phyloP scores from a whole-genome alignment of 2,888 invertebrate genomes.

The Leistus spinibarbis region DNA sequence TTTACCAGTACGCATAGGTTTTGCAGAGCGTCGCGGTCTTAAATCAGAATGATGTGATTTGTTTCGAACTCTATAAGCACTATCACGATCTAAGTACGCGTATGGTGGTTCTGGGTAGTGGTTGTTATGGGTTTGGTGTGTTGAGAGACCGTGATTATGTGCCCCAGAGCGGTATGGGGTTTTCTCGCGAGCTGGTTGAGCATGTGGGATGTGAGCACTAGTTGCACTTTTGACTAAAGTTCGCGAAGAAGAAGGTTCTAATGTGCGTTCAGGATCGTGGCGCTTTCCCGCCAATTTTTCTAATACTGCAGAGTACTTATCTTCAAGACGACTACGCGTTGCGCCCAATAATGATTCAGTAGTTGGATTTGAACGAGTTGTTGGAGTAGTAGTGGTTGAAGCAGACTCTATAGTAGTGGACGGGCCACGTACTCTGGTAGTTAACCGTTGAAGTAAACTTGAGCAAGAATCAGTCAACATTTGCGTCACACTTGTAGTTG shows the following conservation, averaged over 20 bases:
- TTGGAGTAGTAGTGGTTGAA: conserved; percentile 52
- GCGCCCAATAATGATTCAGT: conserved; percentile 56
- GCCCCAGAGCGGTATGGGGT: conserved; percentile 65
- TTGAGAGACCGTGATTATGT: conserved; percentile 58
- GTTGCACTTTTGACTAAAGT: conserved; percentile 73
- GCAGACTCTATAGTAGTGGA: conserved; percentile 59
- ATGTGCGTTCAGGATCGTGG: conserved; percentile 70
- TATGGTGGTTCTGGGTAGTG: conserved; percentile 54
- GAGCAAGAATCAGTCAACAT: conserved; percentile 86
- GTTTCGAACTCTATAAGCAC: conserved; percentile 51
- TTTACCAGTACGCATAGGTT: conserved; percentile 66
- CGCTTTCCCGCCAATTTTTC: conserved; percentile 70
- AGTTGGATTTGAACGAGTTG: conserved; percentile 59
- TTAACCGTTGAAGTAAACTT: conserved; percentile 79
- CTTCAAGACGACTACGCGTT: conserved; percentile 74
- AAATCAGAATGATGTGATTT: conserved; percentile 55
- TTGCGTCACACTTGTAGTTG: conserved; percentile 82
- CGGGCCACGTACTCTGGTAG: conserved; percentile 76
- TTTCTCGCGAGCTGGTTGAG: conserved; percentile 65
- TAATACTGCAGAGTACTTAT: conserved; percentile 78
- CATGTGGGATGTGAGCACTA: conserved; percentile 58
- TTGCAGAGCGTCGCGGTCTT: conserved; percentile 54
- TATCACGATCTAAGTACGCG: conserved; percentile 53
- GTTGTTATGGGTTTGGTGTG: conserved; percentile 53
- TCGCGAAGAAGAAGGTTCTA: conserved; percentile 64